Percentiles rank a stretch among this genome's conserved stretches.
phyloP scores from a whole-genome alignment of 2,797 vertebrate species.

The Agapornis canus region DNA sequence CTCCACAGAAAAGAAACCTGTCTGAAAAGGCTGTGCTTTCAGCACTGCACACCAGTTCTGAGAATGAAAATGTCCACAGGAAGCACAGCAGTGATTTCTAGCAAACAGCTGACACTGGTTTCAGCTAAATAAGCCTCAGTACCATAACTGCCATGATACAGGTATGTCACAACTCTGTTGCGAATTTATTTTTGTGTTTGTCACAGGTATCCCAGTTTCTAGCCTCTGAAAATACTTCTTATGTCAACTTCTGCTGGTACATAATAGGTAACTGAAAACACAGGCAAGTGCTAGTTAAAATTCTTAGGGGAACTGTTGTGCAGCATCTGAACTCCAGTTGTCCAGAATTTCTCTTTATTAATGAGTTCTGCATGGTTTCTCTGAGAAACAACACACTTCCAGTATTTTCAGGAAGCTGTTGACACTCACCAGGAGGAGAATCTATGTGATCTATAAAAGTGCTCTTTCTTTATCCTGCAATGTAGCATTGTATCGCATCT shows the following conservation, averaged over 20 bases:
- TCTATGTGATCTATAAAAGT: not conserved
- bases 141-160: not conserved
- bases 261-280: not conserved
- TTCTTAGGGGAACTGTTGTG: not conserved
- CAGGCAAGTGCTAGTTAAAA: not conserved
- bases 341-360: not conserved
- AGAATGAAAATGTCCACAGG: not conserved
- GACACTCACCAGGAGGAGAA: not conserved
- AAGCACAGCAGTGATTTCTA: not conserved
- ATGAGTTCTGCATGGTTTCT: not conserved
- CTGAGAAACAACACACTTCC: not conserved
- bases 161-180: not conserved
- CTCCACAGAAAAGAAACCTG: not conserved
- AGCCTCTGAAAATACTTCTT: not conserved
- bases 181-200: not conserved
- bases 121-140: not conserved
- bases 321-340: not conserved
- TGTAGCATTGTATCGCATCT: not conserved
- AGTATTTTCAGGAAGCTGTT: not conserved
- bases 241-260: not conserved
- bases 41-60: not conserved
- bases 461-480: not conserved
- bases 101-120: not conserved
- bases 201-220: not conserved
- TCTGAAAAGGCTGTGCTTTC: not conserved